phyloP scores from a whole-genome alignment of 2,888 invertebrate genomes.

The Metallyticus violacea region DNA sequence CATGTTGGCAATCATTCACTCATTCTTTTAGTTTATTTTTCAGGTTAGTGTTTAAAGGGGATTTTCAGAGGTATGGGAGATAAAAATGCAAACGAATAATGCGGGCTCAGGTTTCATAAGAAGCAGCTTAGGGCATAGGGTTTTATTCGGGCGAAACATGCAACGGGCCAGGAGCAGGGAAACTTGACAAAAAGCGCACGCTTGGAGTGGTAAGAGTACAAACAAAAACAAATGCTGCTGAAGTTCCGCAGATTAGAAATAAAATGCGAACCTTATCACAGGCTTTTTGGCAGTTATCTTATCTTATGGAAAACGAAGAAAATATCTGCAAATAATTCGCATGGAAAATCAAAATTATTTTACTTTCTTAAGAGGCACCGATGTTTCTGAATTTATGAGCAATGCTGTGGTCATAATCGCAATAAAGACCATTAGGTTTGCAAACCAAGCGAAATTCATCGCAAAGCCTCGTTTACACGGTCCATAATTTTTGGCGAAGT shows the following conservation, averaged over 20 bases:
- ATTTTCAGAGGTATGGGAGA: neutral
- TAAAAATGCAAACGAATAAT: neutral
- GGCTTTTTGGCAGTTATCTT: neutral
- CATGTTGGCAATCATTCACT: constrained; percentile 12
- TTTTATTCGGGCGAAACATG: neutral
- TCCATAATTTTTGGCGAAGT: neutral
- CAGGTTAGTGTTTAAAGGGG: constrained; percentile 11
- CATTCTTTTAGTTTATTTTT: constrained; percentile 6
- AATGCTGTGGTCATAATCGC: neutral
- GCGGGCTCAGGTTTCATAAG: neutral
- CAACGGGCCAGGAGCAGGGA: neutral
- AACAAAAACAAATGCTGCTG: neutral
- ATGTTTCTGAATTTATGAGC: neutral
- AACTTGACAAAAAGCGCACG: constrained; percentile 5
- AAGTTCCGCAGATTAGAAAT: constrained; percentile 14
- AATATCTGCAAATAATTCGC: neutral
- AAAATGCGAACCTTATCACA: neutral
- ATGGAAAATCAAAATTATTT: neutral
- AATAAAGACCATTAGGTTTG: neutral
- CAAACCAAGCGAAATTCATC: neutral
- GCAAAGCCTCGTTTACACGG: neutral
- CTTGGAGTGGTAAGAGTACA: neutral
- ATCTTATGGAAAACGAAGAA: neutral
- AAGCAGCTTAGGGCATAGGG: neutral
- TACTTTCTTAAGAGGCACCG: neutral